phyloP scores from a whole-genome alignment of 1,140 invertebrate genomes.

The Ptiloglossa arizonensis region DNA sequence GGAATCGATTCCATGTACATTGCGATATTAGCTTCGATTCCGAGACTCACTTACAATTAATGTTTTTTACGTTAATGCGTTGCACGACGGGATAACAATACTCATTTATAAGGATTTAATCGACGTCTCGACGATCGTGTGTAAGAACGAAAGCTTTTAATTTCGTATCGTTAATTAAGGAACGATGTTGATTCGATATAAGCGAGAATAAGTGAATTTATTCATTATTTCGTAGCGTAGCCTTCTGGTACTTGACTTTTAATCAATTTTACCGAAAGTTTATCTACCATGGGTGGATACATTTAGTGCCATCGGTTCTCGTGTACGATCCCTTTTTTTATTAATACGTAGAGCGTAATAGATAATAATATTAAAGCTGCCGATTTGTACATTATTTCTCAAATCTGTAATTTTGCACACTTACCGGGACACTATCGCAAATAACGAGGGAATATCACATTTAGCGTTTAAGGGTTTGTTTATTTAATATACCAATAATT shows the following conservation, averaged over 20 bases:
- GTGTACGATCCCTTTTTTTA: slow-evolving; percentile 4
- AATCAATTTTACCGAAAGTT: neutral
- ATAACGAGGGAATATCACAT: slow-evolving; percentile 8
- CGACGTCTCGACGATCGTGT: neutral
- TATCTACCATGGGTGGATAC: neutral
- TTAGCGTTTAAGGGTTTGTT: neutral
- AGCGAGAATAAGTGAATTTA: too few relatives aligned
- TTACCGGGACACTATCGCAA: neutral
- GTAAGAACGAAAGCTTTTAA: neutral
- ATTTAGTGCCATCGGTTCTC: slow-evolving; percentile 25
- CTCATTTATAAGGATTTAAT: neutral
- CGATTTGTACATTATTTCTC: slow-evolving; percentile 33
- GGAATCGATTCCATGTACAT: slow-evolving; percentile 9
- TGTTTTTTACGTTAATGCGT: neutral
- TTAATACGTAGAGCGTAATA: slow-evolving; percentile 2
- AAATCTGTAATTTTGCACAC: neutral
- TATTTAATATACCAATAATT: neutral
- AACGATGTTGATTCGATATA: too few relatives aligned
- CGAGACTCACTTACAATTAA: slow-evolving; percentile 12
- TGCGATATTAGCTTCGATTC: slow-evolving; percentile 9
- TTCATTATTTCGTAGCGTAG: neutral
- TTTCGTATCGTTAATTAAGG: neutral
- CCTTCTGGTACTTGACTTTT: neutral
- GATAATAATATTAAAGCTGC: neutral
- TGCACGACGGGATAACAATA: neutral